Percentiles rank a stretch among this genome's conserved stretches.
These are phyloP conservation scores for Brachionus rotundiformis DNA, from an alignment of 1,140 invertebrate species.

Conservation along the genomic window DNA sequence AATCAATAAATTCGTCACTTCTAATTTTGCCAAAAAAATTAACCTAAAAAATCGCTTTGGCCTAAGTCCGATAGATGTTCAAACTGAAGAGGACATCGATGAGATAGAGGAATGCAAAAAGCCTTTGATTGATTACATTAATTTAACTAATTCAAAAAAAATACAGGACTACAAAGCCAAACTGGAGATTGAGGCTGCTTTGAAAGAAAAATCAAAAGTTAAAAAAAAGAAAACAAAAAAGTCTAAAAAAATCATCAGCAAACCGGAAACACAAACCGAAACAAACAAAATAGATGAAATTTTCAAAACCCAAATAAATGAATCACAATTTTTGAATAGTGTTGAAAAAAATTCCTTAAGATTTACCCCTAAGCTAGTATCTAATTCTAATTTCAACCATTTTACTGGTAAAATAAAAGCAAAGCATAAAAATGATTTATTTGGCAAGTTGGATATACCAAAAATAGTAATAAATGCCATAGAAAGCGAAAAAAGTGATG, in stretches of 20 bases:
- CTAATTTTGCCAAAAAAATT: conserved; percentile 53
- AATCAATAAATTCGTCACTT: conserved; percentile 54
- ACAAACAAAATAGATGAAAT: background rate
- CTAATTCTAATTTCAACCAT: conserved; percentile 33
- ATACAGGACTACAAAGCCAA: background rate
- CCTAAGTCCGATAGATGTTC: conserved; percentile 30
- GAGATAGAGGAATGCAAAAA: conserved; percentile 11
- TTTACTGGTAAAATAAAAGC: background rate
- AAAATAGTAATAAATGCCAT: background rate
- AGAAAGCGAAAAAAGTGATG: background rate
- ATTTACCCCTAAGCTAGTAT: background rate
- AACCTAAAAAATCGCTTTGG: conserved; percentile 53
- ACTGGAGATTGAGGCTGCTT: background rate
- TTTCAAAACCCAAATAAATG: conserved; percentile 37
- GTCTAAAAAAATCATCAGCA: background rate
- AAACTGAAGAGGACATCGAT: background rate
- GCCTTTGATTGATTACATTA: background rate
- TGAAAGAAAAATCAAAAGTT: conserved; percentile 15
- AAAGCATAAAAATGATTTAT: background rate
- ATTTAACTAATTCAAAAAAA: background rate
- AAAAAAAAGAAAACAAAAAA: conserved; percentile 31
- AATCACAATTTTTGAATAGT: background rate
- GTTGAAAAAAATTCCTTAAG: background rate
- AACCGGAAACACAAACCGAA: background rate
- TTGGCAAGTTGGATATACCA: background rate